Conservation (phyloP, 2,797 vertebrate species). For the Chrosomus eos region DNA sequence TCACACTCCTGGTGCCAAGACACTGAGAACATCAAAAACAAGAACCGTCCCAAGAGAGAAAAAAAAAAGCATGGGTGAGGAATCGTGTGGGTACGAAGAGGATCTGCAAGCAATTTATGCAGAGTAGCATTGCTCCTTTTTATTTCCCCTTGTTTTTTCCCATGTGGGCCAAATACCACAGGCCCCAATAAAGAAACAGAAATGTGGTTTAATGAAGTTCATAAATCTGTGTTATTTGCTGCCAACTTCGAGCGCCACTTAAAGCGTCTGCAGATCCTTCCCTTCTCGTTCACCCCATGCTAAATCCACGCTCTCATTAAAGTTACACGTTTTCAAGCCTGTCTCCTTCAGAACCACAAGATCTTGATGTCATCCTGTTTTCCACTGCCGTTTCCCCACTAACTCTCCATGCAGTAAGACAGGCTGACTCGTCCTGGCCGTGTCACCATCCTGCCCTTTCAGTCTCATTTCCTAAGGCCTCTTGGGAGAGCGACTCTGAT, state of each 20-base stretch:
- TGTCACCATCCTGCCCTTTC: conserved; percentile 16
- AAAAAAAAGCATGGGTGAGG: conserved; percentile 41
- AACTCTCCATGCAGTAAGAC: conserved; percentile 44
- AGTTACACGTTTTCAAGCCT: conserved; percentile 72
- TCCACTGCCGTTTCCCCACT: conserved; percentile 61
- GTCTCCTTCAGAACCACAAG: conserved; percentile 62
- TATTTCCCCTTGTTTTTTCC: conserved; percentile 58
- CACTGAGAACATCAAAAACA: conserved; percentile 58
- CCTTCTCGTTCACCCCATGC: conserved; percentile 25
- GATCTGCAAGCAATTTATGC: conserved; percentile 74
- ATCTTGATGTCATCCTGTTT: conserved; percentile 70
- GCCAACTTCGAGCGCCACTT: conserved; percentile 72
- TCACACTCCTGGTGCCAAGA: conserved; percentile 53
- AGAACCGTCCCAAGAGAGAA: conserved; percentile 41
- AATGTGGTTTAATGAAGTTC: conserved; percentile 81
- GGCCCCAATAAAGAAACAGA: conserved; percentile 77
- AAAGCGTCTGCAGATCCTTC: conserved; percentile 60
- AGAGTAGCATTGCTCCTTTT: conserved; percentile 58
- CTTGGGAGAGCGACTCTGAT: conserved; percentile 28
- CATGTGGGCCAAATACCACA: conserved; percentile 72
- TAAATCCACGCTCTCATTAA: conserved; percentile 75
- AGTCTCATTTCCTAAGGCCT: not conserved
- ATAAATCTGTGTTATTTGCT: conserved; percentile 81
- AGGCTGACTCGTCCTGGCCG: conserved; percentile 39
- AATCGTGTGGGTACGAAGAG: conserved; percentile 27